Evolutionary conservation across 2,888 invertebrate species (phyloP).

Genomic region (Eueremaeus valkanovi): DNA sequence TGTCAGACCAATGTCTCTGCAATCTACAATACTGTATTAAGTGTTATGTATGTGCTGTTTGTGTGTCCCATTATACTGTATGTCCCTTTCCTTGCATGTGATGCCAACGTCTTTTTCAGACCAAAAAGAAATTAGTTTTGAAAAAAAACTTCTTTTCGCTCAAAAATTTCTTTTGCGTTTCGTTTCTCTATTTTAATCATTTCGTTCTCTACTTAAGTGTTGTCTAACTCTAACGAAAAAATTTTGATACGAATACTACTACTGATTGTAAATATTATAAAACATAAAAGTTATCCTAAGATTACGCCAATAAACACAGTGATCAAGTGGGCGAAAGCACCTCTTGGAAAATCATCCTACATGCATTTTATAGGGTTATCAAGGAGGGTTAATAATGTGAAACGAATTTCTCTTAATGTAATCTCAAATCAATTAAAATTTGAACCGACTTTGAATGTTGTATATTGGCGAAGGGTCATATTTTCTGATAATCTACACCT

Average conservation of each 20-base stretch:
- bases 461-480: no score
- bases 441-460: no score
- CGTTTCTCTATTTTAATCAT: neutral
- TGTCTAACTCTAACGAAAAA: neutral
- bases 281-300: no score
- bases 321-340: no score
- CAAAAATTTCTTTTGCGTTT: neutral
- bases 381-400: no score
- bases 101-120: neutral
- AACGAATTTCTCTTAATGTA: no score
- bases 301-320: no score
- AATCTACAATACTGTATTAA: neutral
- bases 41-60: neutral
- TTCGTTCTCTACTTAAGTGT: neutral
- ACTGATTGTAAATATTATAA: no score
- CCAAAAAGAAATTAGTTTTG: constrained; percentile 7
- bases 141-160: constrained; percentile 2
- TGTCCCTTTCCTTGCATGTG: neutral
- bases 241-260: neutral
- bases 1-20: constrained; percentile 10
- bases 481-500: no score
- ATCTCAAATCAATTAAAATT: no score
- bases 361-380: no score
- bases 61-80: neutral
- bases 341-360: no score